These are phyloP conservation scores for Coryphaenoides rupestris DNA, from an alignment of 2,113 vertebrate genomes.

Conservation along the genomic window DNA sequence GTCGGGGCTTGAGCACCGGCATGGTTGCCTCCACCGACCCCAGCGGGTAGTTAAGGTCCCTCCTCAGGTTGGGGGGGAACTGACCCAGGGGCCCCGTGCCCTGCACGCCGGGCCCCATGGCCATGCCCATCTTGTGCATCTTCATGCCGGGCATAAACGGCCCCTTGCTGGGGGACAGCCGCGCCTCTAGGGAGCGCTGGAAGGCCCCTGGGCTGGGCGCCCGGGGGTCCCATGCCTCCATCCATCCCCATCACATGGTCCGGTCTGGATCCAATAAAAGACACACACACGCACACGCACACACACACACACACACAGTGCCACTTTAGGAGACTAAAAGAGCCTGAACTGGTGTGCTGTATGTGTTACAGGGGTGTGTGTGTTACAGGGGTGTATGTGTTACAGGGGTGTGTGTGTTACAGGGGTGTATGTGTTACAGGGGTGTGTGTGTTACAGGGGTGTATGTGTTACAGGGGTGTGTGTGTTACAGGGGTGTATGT, in stretches of 20 bases:
- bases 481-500: no score
- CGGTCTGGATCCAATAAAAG: constrained; percentile 57
- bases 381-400: no score
- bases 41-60: constrained; percentile 90
- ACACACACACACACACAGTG: no score
- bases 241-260: constrained; percentile 81
- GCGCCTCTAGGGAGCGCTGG: constrained; percentile 89
- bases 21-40: constrained; percentile 91
- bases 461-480: no score
- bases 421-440: no score
- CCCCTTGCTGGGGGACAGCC: constrained; percentile 93
- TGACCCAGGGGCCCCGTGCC: constrained; percentile 76
- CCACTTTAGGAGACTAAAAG: no score
- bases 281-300: no score
- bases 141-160: constrained; percentile 90
- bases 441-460: no score
- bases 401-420: no score
- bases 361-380: no score
- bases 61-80: constrained; percentile 75
- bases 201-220: constrained; percentile 84
- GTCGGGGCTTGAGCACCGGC: constrained; percentile 85
- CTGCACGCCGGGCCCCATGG: constrained; percentile 79
- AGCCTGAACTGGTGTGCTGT: no score
- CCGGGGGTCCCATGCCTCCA: constrained; percentile 68
- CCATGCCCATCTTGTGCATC: constrained; percentile 82